Percentiles rank a stretch among this genome's conserved stretches.
These are phyloP conservation scores for Odontophorus gujanensis DNA, from an alignment of 2,113 vertebrate species.

Conservation along the genomic window DNA sequence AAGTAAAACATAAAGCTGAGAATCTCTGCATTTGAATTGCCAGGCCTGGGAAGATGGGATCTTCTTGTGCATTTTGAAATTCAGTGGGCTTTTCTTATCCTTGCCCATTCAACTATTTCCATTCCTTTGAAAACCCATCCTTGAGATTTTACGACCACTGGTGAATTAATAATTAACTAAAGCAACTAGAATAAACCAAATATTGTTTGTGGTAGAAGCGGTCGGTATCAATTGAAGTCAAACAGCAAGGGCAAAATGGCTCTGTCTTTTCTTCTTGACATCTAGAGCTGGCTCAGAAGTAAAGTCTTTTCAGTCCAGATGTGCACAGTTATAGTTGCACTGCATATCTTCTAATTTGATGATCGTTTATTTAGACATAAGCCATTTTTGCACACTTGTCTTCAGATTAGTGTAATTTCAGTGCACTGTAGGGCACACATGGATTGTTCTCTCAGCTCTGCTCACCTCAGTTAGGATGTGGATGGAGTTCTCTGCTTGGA, in stretches of 20 bases:
- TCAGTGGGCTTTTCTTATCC: background rate
- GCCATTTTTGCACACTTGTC: background rate
- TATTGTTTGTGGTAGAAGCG: background rate
- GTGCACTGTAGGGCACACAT: fast-evolving
- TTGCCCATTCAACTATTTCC: background rate
- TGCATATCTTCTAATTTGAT: background rate
- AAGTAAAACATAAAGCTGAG: slow-evolving; percentile 38
- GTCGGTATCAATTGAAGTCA: background rate
- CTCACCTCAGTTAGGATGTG: background rate
- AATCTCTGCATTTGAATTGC: background rate
- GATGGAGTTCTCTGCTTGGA: background rate
- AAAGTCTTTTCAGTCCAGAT: background rate
- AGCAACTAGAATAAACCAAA: background rate
- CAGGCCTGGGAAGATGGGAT: slow-evolving; percentile 28
- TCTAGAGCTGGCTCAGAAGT: background rate
- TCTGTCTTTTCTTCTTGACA: background rate
- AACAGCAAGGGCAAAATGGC: background rate
- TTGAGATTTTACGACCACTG: background rate
- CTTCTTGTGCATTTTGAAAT: slow-evolving; percentile 32
- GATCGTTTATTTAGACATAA: background rate
- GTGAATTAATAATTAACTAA: background rate
- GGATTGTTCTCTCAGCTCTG: background rate
- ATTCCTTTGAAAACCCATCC: background rate
- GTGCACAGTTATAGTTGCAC: background rate
- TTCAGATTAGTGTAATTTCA: background rate